Base-by-base conservation (phyloP, 2,888 invertebrate genomes). In the Mythimna ferrago region DNA sequence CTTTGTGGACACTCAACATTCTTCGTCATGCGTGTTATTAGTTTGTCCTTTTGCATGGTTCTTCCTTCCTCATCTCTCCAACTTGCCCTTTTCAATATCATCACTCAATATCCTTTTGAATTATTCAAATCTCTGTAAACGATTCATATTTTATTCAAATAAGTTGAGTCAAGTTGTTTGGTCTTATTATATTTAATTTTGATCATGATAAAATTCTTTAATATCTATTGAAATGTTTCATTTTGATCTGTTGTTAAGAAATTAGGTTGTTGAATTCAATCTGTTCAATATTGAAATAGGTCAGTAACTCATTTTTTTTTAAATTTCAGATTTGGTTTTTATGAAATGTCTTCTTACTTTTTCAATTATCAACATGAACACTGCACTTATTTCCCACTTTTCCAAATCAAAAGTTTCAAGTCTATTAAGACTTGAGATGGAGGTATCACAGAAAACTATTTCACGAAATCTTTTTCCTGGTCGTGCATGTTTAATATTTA, bases 401-500 rank as follows among this genome's bases (percentile, higher is more conserved):
- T 16, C 5, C 48, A 16, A 48, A 4, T 6, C 48, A 48, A 16
- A 48, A 48, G 16, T 51, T n/a, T 35, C 3, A 6, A 35, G 11
- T 21, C 2, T 41, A 19, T 32, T 7, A 35, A 11, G 32, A 21
- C 32, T 48, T 41, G 0, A 51, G 26, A 32, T 21, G 48, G 4
- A 21, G 10, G 11, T 38, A 14, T 41, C 26, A 66, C 44, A 44
- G 5, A 7, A 0, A 60, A 53, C 11, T n/a, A 76, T 32, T 61
- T 69, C 38, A 53, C 35, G 26, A 32, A 61, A 69, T 58, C 53
- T 21, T 35, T 51, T 71, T 7, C 11, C n/a, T 26, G 56, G n/a
- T 10, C n/a, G 9, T 69, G 65, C 61, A 72, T 83, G 63, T 83
- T 85, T 74, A 80, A 85, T 78, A 74, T 73, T 71, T 75, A 72